Evolutionary conservation across 2,797 vertebrate species (phyloP), one percentile per base, ranked within the genome.

Genomic region (Anabas testudineus): DNA sequence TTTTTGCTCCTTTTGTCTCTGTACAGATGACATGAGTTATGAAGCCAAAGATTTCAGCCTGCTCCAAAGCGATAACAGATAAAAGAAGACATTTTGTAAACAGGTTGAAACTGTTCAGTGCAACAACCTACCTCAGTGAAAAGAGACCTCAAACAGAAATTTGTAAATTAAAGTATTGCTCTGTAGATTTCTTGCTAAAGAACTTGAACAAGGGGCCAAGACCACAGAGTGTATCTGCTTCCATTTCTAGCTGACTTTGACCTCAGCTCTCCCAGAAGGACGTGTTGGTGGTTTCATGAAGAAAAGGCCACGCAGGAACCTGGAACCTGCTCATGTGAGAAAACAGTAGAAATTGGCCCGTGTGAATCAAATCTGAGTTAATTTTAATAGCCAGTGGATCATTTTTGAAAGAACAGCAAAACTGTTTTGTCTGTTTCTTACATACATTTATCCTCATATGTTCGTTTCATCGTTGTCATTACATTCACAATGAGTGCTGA

Each of bases 251-350:
- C n/a, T n/a, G n/a, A 39, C 41, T 67, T 55, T 49, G 21, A 71
- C 59, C 71, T 90, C 88, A 90, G 82, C 80, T 84, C 36, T 84
- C 76, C 34, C 81, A 15, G 41, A 67, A 60, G 19, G 67, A 49
- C 56, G 19, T 34, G 66, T 45, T 64, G 9, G 48, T 63, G 30
- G 78, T 61, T 47, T 83, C 80, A 89, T 96, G 92, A 37, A 98
- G 93, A 0, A 89, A 75, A 0, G 97, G 97, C 97, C 97, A 99
- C 0, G 89, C 95, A 1, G 95, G 94, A 76, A 98, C 94, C 21
- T 95, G 95, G 80, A 97, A 94, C 82, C 97, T 93, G 73, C n/a
- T n/a, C n/a, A n/a, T n/a, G n/a, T 34, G 32, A 34, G 32, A 10
- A 34, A 34, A 34, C 8, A 4, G 32, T 37, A 37, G 10, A 37